A percentile compares a stretch with the other conserved stretches of the same genome.
Conservation (phyloP, 2,113 vertebrate species). For the Cyphomyrus plagiostoma region DNA sequence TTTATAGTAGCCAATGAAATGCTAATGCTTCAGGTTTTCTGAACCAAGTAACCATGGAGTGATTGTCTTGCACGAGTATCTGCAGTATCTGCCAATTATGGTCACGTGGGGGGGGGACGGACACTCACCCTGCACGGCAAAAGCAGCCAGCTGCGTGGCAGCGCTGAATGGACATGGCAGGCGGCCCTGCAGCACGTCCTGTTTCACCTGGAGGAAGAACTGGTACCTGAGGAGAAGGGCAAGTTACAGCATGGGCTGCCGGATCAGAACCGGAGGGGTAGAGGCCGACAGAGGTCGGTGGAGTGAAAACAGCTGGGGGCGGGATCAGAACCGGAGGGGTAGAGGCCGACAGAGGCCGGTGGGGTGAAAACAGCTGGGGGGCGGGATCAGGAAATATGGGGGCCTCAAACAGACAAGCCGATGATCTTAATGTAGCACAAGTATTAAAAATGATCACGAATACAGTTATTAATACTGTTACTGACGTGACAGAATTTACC, state of each 20-base stretch:
- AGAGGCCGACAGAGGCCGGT: background rate
- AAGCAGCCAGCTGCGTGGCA: constrained; percentile 70
- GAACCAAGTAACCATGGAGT: background rate
- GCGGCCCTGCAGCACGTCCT: constrained; percentile 79
- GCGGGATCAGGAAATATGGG: background rate
- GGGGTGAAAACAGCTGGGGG: background rate
- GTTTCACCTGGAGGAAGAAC: constrained; percentile 85
- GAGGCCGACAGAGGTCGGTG: background rate
- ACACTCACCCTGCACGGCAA: constrained; percentile 73
- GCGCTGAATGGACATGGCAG: constrained; percentile 65
- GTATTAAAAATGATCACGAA: background rate
- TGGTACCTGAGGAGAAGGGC: constrained; percentile 68
- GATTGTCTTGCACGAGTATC: background rate
- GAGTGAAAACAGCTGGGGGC: background rate
- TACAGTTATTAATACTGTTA: background rate
- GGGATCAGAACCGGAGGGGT: background rate
- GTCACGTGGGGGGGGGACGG: background rate
- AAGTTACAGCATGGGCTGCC: background rate
- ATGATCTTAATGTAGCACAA: background rate
- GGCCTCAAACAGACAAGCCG: background rate
- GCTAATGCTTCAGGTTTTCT: background rate
- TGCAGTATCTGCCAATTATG: background rate
- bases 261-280: background rate
- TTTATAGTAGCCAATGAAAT: background rate
- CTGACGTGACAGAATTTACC: constrained; percentile 48